Evolutionary conservation across 2,113 vertebrate species (phyloP).

Genomic region (Paedocypris sp.): DNA sequence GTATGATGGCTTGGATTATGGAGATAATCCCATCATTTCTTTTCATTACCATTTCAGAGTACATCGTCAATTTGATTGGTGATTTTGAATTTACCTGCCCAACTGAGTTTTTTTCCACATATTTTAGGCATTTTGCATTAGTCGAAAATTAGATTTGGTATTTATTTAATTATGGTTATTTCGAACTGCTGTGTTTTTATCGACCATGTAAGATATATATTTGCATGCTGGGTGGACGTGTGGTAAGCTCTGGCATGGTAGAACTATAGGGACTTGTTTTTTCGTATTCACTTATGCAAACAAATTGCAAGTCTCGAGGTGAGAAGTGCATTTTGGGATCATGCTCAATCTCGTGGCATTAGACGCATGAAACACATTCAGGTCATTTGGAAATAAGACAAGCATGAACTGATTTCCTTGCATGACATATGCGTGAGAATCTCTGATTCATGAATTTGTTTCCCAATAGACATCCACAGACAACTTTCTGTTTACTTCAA

Average conservation of each 20-base stretch:
- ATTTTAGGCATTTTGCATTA: too few relatives aligned
- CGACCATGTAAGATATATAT: constrained; percentile 11
- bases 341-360: not conserved
- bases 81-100: not conserved
- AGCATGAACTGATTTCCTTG: constrained; percentile 25
- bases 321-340: constrained; percentile 10
- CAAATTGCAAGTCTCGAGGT: not conserved
- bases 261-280: constrained; percentile 1
- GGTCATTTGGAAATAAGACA: constrained; percentile 12
- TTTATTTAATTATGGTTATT: too few relatives aligned
- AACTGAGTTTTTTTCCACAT: too few relatives aligned
- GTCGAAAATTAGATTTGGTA: too few relatives aligned
- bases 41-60: not conserved
- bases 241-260: constrained; percentile 33
- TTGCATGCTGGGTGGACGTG: constrained; percentile 31
- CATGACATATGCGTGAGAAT: constrained; percentile 14
- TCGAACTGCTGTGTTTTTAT: too few relatives aligned
- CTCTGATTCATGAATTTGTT: not conserved
- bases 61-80: not conserved
- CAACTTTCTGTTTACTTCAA: not conserved
- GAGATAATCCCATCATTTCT: not conserved
- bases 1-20: not conserved
- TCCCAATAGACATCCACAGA: not conserved
- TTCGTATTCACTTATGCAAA: constrained; percentile 3
- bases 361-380: constrained; percentile 31